These are phyloP conservation scores for Mus spicilegus DNA, from an alignment of 2,113 vertebrate species.

Conservation along the genomic window DNA sequence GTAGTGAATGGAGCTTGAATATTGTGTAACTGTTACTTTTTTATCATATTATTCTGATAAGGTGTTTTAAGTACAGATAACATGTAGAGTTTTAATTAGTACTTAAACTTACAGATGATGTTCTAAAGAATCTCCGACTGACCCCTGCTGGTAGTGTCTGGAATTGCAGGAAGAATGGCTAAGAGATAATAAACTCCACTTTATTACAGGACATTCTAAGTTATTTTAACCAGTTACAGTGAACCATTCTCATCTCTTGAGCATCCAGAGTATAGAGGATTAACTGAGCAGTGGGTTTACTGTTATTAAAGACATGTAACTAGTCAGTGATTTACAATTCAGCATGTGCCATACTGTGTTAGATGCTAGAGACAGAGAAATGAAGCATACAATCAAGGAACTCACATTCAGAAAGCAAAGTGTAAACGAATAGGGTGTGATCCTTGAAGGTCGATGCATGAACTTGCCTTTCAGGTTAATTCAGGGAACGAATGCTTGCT, in stretches of 20 bases:
- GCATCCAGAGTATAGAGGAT: neutral
- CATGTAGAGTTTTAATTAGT: neutral
- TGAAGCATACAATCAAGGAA: neutral
- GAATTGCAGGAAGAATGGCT: slow-evolving; percentile 55
- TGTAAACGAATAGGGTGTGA: neutral
- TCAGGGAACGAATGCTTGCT: neutral
- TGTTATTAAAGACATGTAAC: neutral
- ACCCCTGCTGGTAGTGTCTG: slow-evolving; percentile 49
- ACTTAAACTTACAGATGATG: neutral
- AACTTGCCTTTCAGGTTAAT: neutral
- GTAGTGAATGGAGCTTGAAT: neutral
- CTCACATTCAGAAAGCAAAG: neutral
- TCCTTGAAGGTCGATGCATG: neutral
- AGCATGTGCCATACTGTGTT: neutral
- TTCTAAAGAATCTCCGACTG: neutral
- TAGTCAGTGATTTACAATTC: neutral
- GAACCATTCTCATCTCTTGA: neutral
- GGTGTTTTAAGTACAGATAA: neutral
- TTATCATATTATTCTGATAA: neutral
- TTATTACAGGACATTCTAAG: neutral
- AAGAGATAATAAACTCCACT: neutral
- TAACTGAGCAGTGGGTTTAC: neutral
- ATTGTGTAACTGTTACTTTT: neutral
- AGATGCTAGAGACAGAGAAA: neutral
- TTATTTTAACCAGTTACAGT: neutral